Evolutionary conservation across 2,797 vertebrate genomes (phyloP).

Genomic region (Knipowitschia caucasica): DNA sequence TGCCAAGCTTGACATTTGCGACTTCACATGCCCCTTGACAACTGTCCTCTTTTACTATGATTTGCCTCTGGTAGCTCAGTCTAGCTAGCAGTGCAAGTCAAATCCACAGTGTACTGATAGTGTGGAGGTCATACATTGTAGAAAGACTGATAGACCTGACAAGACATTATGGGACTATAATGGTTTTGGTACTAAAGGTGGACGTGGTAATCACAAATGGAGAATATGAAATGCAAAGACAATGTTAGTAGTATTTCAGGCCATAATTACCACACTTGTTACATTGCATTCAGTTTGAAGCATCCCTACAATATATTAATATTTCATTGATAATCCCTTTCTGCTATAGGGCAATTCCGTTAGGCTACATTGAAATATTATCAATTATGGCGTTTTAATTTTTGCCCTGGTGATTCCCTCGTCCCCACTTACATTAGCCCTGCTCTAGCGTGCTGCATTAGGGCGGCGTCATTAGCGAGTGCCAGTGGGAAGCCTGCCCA

Average conservation of each 20-base stretch:
- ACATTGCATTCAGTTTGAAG: conserved; percentile 24
- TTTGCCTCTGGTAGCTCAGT: conserved; percentile 24
- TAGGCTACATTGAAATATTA: conserved; percentile 66
- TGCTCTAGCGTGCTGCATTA: conserved; percentile 66
- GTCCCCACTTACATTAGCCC: conserved; percentile 61
- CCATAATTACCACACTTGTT: not conserved
- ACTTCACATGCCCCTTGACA: conserved; percentile 53
- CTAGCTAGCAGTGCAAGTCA: conserved; percentile 24
- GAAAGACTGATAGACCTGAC: conserved; percentile 6
- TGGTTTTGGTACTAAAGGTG: not conserved
- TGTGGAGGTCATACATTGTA: conserved; percentile 25
- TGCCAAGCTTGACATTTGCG: conserved; percentile 58
- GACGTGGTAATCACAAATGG: conserved; percentile 4
- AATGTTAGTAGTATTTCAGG: not conserved
- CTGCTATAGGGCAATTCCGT: conserved; percentile 52
- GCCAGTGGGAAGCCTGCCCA: conserved; percentile 65
- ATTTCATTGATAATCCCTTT: conserved; percentile 57
- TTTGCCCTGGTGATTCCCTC: conserved; percentile 65
- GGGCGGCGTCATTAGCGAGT: conserved; percentile 68
- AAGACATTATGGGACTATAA: conserved; percentile 26
- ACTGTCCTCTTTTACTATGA: conserved; percentile 51
- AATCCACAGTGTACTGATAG: conserved; percentile 15
- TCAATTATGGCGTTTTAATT: conserved; percentile 74
- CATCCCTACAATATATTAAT: conserved; percentile 44
- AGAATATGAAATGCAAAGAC: conserved; percentile 1